These are phyloP conservation scores for Mactromeris polynyma DNA, from an alignment of 2,888 invertebrate species.

Conservation along the genomic window DNA sequence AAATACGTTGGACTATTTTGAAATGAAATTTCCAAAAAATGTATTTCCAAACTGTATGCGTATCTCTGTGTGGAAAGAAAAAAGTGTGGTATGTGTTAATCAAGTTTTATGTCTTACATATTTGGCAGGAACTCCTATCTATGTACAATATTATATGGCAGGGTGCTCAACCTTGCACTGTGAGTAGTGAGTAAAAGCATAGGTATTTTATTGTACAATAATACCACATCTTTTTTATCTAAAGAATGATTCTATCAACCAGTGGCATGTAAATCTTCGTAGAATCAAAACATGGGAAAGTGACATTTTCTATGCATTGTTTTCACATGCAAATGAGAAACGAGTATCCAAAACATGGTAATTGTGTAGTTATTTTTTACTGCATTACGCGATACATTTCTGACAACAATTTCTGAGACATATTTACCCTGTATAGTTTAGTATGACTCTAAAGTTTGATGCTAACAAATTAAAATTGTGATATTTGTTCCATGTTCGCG, in stretches of 20 bases:
- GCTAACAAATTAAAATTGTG: not conserved
- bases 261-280: no score
- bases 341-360: no score
- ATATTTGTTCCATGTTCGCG: constrained; percentile 24
- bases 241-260: no score
- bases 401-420: not conserved
- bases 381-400: not conserved
- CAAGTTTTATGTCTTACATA: not conserved
- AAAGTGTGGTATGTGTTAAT: not conserved
- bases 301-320: no score
- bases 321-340: no score
- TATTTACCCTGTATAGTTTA: not conserved
- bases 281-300: no score
- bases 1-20: no score
- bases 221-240: no score
- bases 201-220: not conserved
- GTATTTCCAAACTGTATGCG: not conserved
- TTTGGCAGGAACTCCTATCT: not conserved
- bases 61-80: not conserved
- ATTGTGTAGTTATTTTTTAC: not conserved
- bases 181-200: not conserved
- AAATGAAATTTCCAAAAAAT: not conserved
- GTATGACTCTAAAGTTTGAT: not conserved
- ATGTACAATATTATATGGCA: constrained; percentile 42
- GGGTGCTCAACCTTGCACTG: constrained; percentile 54